Base-by-base conservation (phyloP, 2,888 invertebrate species). In the Ariolimax columbianus region DNA sequence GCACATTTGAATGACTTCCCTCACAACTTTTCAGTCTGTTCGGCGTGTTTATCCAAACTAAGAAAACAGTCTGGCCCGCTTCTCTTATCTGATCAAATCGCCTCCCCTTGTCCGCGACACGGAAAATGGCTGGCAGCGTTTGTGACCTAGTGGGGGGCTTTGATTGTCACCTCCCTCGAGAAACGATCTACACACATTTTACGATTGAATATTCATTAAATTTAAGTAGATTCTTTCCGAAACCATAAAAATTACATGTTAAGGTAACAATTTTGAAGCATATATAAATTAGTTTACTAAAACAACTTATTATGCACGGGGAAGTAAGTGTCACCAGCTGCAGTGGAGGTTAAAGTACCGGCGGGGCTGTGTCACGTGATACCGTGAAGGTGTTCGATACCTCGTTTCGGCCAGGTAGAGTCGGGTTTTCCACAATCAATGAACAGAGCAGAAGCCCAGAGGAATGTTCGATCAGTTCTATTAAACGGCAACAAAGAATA, bases 361-460 rank as follows among this genome's bases (percentile, higher is more conserved):
- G 84, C 88, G 40, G 19, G 63, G 36, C 30, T 33, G 59, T 75
- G 82, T 88, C 88, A 88, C 85, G 86, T 88, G 88, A 88, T 78
- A 63, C 84, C 85, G 85, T 87, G 87, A 88, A 87, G 87, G 87
- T 88, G 87, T 85, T 86, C 86, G 77, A 83, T 87, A 80, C 77
- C 51, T 55, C 33, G 59, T 77, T 73, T 7, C 26, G 38, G 66
- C 72, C 38, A 51, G 66, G 68, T 70, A 30, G 11, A n/a, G 17
- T 38, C 40, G 43, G 79, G 23, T 55, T 81, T 81, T 80, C 30
- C 55, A 6, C 23, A 30, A 75, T 75, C 75, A 51, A 82, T 77
- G 63, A 38, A n/a, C 36, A 38, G 2, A 47, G n/a, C 36, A 68
- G 47, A 68, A 51, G 33, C 9, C 4, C 59, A 63, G 72, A 40